Base-by-base conservation (phyloP, 2,797 vertebrate species). In the Xerus rutilus region DNA sequence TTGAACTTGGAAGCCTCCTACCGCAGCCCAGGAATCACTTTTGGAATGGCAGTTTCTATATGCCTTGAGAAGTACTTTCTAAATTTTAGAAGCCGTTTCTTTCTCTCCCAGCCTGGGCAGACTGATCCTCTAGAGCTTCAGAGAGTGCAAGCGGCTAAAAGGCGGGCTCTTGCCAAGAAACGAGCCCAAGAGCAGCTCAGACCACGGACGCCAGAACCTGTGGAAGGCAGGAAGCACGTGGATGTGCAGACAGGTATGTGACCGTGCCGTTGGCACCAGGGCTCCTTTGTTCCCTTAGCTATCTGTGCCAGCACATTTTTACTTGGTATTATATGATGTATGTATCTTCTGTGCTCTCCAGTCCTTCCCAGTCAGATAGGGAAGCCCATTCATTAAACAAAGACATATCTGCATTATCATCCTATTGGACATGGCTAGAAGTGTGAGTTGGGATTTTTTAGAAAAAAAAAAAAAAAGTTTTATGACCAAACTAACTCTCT, bases 171-270 rank as follows among this genome's bases (percentile, higher is more conserved):
- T 5, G 98, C 98, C 96, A 98, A 94, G 35, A 99, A 97, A 86
- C 95, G 76, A 0, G 93, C 98, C 76, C 98, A 96, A 70, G 99
- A 99, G 54, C 98, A 98, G 93, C 95, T 98, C 67, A 97, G 84
- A 57, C 21, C 89, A 1, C 97, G 67, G 89, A 99, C 99, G 0
- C 99, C 99, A 0, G 99, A 99, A 28, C 97, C 99, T 1, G 91
- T 99, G 47, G 98, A 99, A 74, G 99, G 99, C 84, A 98, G 99
- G 94, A 98, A 98, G 83, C 99, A 99, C 1, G 67, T 98, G 18
- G 98, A 99, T 0, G 98, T 99, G 14, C 99, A 99, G 97, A 99
- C 99, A 97, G 99, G 99, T 99, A 91, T 23, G 92, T 86, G 72
- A 3, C 54, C 64, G 9, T 0, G 23, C 32, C 3, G 0, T 11